A percentile compares a stretch with the other conserved stretches of the same genome.
These are phyloP conservation scores for Drosophila trapezifrons DNA, from an alignment of 1,140 invertebrate species.

Conservation along the genomic window DNA sequence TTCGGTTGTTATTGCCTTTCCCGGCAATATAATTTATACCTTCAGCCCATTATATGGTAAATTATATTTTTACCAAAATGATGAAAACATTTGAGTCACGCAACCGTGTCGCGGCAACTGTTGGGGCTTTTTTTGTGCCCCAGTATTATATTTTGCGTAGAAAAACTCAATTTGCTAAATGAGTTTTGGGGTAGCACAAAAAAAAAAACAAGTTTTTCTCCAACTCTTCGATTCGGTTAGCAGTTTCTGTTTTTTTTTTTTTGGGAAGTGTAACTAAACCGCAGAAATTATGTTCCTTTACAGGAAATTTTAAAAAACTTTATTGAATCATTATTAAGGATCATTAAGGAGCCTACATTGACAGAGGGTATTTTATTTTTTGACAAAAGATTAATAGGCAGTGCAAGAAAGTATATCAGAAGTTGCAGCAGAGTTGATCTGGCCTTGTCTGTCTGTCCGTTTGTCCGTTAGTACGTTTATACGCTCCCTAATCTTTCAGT, in stretches of 20 bases:
- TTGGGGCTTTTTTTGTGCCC: slow-evolving; percentile 14
- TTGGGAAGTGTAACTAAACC: not conserved
- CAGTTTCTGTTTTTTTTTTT: not conserved
- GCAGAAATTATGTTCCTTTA: not conserved
- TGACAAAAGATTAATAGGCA: too few species aligned
- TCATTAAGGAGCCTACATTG: not conserved
- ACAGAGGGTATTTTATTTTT: not conserved
- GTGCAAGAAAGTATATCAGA: too few species aligned
- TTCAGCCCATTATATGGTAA: slow-evolving; percentile 56
- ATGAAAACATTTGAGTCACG: slow-evolving; percentile 68
- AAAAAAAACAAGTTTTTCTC: not conserved
- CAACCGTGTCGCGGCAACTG: slow-evolving; percentile 42
- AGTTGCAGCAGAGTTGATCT: too few species aligned
- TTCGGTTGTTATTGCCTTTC: slow-evolving; percentile 38
- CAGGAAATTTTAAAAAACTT: too few species aligned
- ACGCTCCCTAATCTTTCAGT: too few species aligned
- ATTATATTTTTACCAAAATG: slow-evolving; percentile 67
- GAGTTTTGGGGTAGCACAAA: slow-evolving; percentile 11
- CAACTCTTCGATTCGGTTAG: not conserved
- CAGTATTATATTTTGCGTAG: slow-evolving; percentile 60
- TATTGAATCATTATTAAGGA: not conserved
- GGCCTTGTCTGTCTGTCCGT: too few species aligned
- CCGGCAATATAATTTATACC: slow-evolving; percentile 62
- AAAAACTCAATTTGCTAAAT: slow-evolving; percentile 64
- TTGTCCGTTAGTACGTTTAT: too few species aligned